A percentile compares a stretch with the other conserved stretches of the same genome.
Evolutionary conservation across 2,888 invertebrate genomes (phyloP).

Genomic region (Hyposoter didymator): DNA sequence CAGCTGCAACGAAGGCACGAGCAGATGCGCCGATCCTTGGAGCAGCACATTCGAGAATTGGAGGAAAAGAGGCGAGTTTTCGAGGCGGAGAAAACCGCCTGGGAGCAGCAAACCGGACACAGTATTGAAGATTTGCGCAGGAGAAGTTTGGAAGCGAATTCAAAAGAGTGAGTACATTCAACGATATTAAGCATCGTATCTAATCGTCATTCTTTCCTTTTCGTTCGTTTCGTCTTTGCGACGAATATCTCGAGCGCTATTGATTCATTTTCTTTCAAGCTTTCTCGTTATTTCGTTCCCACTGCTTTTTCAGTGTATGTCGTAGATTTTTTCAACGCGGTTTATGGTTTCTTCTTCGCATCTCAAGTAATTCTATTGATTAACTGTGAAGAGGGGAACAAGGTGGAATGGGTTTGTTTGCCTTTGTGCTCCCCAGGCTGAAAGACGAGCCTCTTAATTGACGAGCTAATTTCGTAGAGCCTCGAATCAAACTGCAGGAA

Average conservation of each 20-base stretch:
- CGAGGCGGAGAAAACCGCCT: constrained; percentile 93
- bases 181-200: constrained; percentile 38
- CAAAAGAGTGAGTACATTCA: constrained; percentile 90
- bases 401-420: constrained; percentile 8
- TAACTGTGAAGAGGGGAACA: background rate
- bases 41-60: constrained; percentile 95
- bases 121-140: constrained; percentile 95
- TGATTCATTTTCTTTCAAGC: constrained; percentile 16
- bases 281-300: constrained; percentile 34
- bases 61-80: constrained; percentile 95
- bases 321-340: constrained; percentile 26
- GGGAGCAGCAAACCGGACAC: constrained; percentile 96
- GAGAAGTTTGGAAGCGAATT: constrained; percentile 94
- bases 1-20: constrained; percentile 95
- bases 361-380: background rate
- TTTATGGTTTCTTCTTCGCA: constrained; percentile 28
- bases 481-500: background rate
- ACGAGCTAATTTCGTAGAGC: background rate
- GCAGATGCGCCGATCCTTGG: constrained; percentile 90
- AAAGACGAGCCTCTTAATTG: background rate
- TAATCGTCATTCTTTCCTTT: constrained; percentile 51
- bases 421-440: background rate
- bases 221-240: background rate
- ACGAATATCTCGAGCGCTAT: background rate
- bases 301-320: constrained; percentile 39